Evolutionary conservation across 2,113 vertebrate species (phyloP).

Genomic region (Oophaga pumilio): DNA sequence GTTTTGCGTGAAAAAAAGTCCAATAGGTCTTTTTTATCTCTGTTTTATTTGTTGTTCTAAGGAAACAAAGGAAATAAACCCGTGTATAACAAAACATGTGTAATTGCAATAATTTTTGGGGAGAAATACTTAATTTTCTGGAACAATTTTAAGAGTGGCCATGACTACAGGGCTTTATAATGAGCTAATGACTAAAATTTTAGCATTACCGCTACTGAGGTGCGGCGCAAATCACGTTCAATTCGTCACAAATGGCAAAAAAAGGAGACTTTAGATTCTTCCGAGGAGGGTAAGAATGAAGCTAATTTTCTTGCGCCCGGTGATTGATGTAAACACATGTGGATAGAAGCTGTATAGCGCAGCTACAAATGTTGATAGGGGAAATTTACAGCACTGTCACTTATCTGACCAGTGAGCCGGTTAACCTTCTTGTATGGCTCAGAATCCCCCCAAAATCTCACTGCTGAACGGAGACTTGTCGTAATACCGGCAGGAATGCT

Average conservation of each 20-base stretch:
- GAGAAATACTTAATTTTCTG: too few relatives aligned
- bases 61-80: too few relatives aligned
- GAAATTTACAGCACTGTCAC: conserved; percentile 19
- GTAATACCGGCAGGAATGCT: conserved; percentile 26
- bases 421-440: conserved; percentile 29
- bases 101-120: too few relatives aligned
- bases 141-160: too few relatives aligned
- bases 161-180: too few relatives aligned
- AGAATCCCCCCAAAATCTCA: not conserved
- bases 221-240: too few relatives aligned
- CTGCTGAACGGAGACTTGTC: not conserved
- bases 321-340: not conserved
- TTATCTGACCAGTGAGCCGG: conserved; percentile 28
- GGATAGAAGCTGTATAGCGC: not conserved
- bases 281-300: not conserved
- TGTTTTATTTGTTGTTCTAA: too few relatives aligned
- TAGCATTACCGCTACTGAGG: too few relatives aligned
- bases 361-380: not conserved
- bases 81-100: too few relatives aligned
- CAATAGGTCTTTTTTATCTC: too few relatives aligned
- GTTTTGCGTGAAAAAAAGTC: too few relatives aligned
- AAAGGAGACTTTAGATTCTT: not conserved
- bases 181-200: too few relatives aligned
- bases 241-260: not conserved
- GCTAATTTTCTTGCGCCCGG: not conserved